Conservation (phyloP, 2,797 vertebrate species). For the Hozukius guyotensis region DNA sequence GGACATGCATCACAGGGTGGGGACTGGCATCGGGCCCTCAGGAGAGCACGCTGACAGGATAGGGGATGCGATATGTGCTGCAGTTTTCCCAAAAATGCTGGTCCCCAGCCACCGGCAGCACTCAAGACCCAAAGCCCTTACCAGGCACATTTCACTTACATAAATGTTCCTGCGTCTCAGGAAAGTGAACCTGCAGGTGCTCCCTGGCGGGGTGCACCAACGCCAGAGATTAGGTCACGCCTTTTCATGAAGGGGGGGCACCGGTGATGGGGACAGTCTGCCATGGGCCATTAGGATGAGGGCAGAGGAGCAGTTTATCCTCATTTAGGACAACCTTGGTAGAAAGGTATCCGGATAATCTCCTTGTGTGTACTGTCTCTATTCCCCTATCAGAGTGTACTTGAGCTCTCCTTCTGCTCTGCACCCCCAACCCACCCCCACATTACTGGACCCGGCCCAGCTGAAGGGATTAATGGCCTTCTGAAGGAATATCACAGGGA, state of each 20-base stretch:
- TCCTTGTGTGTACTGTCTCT: conserved; percentile 13
- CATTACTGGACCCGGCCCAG: conserved; percentile 53
- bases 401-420: conserved; percentile 65
- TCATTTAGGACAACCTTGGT: conserved; percentile 56
- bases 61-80: conserved; percentile 31
- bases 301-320: conserved; percentile 48
- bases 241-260: background rate
- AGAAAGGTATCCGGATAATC: conserved; percentile 51
- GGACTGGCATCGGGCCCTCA: conserved; percentile 68
- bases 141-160: conserved; percentile 55
- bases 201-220: conserved; percentile 12
- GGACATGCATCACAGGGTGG: conserved; percentile 68
- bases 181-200: conserved; percentile 33
- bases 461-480: conserved; percentile 56
- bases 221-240: conserved; percentile 35
- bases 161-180: conserved; percentile 39
- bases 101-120: conserved; percentile 39
- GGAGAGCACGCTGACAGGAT: conserved; percentile 70
- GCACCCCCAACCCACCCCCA: conserved; percentile 9
- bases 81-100: conserved; percentile 22
- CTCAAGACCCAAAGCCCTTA: conserved; percentile 56
- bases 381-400: conserved; percentile 33
- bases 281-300: conserved; percentile 37
- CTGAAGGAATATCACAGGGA: conserved; percentile 46
- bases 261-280: conserved; percentile 18